Evolutionary conservation across 2,797 vertebrate genomes (phyloP).

Genomic region (Liasis olivaceus): DNA sequence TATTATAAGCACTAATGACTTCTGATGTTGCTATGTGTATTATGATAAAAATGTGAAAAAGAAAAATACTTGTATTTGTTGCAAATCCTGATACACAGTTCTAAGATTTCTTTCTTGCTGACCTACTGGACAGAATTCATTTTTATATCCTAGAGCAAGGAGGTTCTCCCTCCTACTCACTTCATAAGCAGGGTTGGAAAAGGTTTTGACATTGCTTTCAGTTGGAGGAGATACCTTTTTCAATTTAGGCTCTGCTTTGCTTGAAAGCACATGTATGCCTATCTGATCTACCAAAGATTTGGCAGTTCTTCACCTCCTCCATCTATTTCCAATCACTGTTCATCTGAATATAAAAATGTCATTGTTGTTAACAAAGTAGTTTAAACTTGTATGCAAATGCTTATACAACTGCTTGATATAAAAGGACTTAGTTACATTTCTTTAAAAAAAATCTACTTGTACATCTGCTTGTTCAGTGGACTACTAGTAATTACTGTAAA

Average conservation of each 20-base stretch:
- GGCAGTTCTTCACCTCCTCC: neutral
- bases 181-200: neutral
- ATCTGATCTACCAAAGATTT: neutral
- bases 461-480: conserved; percentile 47
- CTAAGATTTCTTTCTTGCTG: neutral
- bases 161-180: neutral
- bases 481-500: conserved; percentile 50
- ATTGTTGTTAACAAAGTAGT: conserved; percentile 47
- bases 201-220: neutral
- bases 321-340: conserved; percentile 54
- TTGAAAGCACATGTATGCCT: neutral
- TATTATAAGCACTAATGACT: conserved; percentile 28
- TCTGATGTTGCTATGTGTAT: neutral
- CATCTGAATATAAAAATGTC: conserved; percentile 44
- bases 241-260: neutral
- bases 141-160: neutral
- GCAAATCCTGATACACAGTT: neutral
- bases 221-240: neutral
- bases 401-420: conserved; percentile 25
- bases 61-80: neutral
- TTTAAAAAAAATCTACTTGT: conserved; percentile 49
- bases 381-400: conserved; percentile 49
- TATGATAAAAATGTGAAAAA: neutral
- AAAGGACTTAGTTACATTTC: conserved; percentile 53
- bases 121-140: neutral